phyloP scores from a whole-genome alignment of 2,113 vertebrate species.

The Caretta caretta region DNA sequence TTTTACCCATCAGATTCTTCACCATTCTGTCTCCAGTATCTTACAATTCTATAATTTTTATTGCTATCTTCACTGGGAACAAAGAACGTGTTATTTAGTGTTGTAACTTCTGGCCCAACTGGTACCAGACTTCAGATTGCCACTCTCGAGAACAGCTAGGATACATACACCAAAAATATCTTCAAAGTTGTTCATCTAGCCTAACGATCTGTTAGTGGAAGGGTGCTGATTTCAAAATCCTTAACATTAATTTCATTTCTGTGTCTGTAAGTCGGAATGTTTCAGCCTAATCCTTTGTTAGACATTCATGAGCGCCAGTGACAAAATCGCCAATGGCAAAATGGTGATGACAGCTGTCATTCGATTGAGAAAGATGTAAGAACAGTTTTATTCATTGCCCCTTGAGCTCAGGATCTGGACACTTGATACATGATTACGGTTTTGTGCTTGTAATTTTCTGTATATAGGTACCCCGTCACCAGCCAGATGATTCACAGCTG shows the following conservation, averaged over 20 bases:
- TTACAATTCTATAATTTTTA: neutral
- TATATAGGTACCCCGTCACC: slow-evolving; percentile 57
- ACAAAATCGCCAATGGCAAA: slow-evolving; percentile 24
- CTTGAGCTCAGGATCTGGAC: slow-evolving; percentile 59
- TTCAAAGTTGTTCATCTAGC: slow-evolving; percentile 30
- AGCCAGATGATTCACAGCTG: slow-evolving; percentile 13
- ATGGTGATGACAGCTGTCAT: slow-evolving; percentile 69
- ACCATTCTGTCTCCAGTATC: neutral
- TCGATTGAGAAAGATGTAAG: slow-evolving; percentile 53
- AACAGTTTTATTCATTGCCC: slow-evolving; percentile 73
- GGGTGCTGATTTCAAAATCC: slow-evolving; percentile 41
- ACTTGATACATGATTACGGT: slow-evolving; percentile 57
- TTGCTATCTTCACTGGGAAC: neutral
- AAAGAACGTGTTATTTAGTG: neutral
- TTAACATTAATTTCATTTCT: slow-evolving; percentile 56
- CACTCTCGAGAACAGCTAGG: neutral
- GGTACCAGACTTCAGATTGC: neutral
- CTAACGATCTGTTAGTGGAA: neutral
- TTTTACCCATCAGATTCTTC: neutral
- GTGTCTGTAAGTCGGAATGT: slow-evolving; percentile 35
- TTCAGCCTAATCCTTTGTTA: slow-evolving; percentile 27
- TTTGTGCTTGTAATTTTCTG: slow-evolving; percentile 67
- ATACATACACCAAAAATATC: slow-evolving; percentile 53
- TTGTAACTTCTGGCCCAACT: neutral
- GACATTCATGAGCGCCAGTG: slow-evolving; percentile 44